Evolutionary conservation across 2,888 invertebrate species (phyloP).

Genomic region (Chelonus formosanus): DNA sequence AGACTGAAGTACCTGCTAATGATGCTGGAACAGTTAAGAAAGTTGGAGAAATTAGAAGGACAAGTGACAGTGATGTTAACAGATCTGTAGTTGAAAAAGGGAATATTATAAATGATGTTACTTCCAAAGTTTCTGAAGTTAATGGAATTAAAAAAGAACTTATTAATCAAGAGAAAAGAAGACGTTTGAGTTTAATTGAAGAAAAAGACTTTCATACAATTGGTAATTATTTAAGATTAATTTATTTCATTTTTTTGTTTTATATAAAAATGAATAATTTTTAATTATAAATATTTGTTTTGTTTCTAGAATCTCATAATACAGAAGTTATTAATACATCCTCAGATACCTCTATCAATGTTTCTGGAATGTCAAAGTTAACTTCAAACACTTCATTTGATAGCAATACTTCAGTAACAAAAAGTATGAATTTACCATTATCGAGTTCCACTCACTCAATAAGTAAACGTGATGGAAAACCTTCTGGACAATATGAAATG

Average conservation of each 20-base stretch:
- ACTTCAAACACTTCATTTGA: conserved; percentile 50
- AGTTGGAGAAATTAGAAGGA: conserved; percentile 63
- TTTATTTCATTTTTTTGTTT: background rate
- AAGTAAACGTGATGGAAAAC: conserved; percentile 35
- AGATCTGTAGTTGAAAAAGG: conserved; percentile 47
- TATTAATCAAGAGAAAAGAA: conserved; percentile 71
- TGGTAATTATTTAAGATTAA: conserved; percentile 47
- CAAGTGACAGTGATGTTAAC: conserved; percentile 66
- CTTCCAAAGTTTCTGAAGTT: conserved; percentile 63
- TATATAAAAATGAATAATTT: background rate
- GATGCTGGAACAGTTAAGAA: conserved; percentile 63
- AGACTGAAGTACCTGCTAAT: conserved; percentile 67
- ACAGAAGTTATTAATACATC: conserved; percentile 52
- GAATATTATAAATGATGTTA: conserved; percentile 48
- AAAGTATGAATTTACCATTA: conserved; percentile 28
- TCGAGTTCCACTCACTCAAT: conserved; percentile 28
- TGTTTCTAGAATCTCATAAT: conserved; percentile 63
- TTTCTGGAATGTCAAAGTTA: conserved; percentile 44
- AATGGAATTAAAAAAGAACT: conserved; percentile 69
- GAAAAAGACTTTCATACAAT: conserved; percentile 62
- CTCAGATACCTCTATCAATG: conserved; percentile 44
- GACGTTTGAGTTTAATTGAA: conserved; percentile 67
- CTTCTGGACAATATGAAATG: conserved; percentile 37
- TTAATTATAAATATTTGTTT: conserved; percentile 9
- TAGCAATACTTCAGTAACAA: conserved; percentile 46